Evolutionary conservation across 2,888 invertebrate genomes (phyloP), one percentile per base, ranked within the genome.

Genomic region (Augiades crinisus): DNA sequence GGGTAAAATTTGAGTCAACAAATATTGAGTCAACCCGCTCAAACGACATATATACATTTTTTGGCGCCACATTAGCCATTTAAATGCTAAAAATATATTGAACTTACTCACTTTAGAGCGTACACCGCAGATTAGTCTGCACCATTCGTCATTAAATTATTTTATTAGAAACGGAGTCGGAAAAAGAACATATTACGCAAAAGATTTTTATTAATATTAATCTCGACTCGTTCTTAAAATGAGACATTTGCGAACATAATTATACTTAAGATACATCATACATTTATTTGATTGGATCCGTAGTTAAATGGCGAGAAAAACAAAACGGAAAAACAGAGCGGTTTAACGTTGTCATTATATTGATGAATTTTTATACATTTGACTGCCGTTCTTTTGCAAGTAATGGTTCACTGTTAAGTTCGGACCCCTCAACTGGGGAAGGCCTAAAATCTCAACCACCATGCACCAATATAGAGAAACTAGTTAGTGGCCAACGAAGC

Each of bases 71-170:
- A 45, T 40, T 44, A 52, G 27, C 46, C 38, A 53, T 24, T 38
- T 33, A 47, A 47, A 21, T 44, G 24, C 46, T 51, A 54, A 53
- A 51, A 57, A 61, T 46, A 45, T 40, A 44, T 40, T 22, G 31
- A 46, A 55, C 49, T 52, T 54, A 54, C 19, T 37, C 33, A 49
- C 41, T 24, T 54, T 43, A 21, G 13, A 22, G 13, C 19, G 30
- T 21, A 5, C 27, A 36, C 54, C 52, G 21, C 52, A 60, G 60
- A 59, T 59, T 54, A 30, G 47, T 62, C 62, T 55, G 55, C 49
- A 24, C 24, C 33, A 33, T 33, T 33, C 27, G 14, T n/a, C 14
- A 44, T 44, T 21, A 44, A 44, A 44, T 12, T 13, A 14, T 44
- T 44, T 44, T 44, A 33, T 44, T 44, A 10, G 16, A 41, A 16